Conservation (phyloP, 2,113 vertebrate genomes). For the Elachura formosa region DNA sequence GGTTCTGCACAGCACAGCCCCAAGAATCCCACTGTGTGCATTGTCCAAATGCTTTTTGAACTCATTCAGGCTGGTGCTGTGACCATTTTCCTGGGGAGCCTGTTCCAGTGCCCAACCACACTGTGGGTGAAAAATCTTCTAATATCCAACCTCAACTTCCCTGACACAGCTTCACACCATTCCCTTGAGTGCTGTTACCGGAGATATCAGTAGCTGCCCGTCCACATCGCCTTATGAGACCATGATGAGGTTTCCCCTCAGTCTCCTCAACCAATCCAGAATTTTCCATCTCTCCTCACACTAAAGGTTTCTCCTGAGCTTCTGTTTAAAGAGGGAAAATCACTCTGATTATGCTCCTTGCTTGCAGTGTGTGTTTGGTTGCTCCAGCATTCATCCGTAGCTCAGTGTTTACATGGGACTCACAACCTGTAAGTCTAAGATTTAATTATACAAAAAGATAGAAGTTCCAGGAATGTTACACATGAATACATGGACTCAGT, state of each 20-base stretch:
- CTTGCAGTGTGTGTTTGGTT: not conserved
- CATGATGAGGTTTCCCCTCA: not conserved
- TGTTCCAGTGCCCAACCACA: not conserved
- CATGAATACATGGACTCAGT: not conserved
- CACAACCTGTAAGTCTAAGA: not conserved
- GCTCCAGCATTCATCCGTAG: not conserved
- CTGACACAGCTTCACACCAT: not conserved
- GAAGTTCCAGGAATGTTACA: not conserved
- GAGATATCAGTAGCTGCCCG: not conserved
- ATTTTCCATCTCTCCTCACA: not conserved
- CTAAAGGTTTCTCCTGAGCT: not conserved
- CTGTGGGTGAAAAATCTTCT: not conserved
- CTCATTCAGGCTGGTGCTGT: not conserved
- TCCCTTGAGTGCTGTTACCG: not conserved
- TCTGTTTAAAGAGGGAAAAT: constrained; percentile 1
- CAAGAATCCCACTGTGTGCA: not conserved
- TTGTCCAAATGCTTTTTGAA: not conserved
- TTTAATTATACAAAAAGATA: not conserved
- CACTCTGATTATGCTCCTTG: not conserved
- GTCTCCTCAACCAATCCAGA: not conserved
- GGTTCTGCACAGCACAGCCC: not conserved
- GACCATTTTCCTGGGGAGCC: not conserved
- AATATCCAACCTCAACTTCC: not conserved
- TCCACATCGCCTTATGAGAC: not conserved
- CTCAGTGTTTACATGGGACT: not conserved